Evolutionary conservation across 2,888 invertebrate species (phyloP).

Genomic region (Cacoxenus indagator): DNA sequence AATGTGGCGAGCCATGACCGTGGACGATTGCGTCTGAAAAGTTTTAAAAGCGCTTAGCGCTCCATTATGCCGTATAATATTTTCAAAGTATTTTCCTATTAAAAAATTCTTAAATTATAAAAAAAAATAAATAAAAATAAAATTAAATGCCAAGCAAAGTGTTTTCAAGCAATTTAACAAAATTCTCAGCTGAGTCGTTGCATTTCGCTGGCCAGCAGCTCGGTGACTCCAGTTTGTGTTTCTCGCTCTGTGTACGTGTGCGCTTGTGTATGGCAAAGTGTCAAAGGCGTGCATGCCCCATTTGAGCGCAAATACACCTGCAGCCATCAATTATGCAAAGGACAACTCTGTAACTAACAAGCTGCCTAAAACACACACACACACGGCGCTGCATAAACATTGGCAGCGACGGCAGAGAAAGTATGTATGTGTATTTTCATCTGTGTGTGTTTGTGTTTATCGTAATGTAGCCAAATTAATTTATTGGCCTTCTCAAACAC

Average conservation of each 20-base stretch:
- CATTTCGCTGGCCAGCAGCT: background rate
- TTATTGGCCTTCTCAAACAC: conserved; percentile 56
- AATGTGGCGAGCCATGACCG: background rate
- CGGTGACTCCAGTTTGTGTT: conserved; percentile 21
- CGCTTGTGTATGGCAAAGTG: conserved; percentile 45
- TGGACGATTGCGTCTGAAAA: background rate
- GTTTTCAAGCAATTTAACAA: background rate
- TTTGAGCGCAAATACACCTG: conserved; percentile 62
- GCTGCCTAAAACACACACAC: conserved; percentile 55
- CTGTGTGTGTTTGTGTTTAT: background rate
- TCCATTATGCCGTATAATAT: background rate
- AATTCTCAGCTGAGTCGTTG: too few relatives aligned
- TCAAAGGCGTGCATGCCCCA: conserved; percentile 62
- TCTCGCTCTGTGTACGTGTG: conserved; percentile 6
- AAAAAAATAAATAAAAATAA: too few relatives aligned
- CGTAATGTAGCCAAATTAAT: conserved; percentile 46
- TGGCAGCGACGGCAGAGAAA: background rate
- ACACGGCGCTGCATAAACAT: conserved; percentile 23
- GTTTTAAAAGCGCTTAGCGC: background rate
- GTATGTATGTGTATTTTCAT: background rate
- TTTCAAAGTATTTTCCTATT: background rate
- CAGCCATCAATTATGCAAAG: conserved; percentile 63
- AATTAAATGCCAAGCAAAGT: too few relatives aligned
- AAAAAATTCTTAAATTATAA: background rate
- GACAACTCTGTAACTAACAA: conserved; percentile 40